phyloP scores from a whole-genome alignment of 2,888 invertebrate genomes.

The Sclerodermus sp. region DNA sequence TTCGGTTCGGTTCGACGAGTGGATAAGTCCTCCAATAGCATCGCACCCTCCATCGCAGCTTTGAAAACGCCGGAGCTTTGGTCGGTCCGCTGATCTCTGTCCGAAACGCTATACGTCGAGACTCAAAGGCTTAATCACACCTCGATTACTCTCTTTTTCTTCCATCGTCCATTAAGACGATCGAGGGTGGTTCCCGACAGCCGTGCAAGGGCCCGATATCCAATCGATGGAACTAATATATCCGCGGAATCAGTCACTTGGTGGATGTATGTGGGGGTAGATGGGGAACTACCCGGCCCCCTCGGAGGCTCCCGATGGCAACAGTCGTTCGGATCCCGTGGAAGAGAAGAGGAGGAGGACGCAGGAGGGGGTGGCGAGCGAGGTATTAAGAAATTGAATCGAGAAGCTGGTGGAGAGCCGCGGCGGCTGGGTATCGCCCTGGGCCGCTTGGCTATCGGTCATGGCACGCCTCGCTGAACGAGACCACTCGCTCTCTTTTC shows the following conservation, averaged over 20 bases:
- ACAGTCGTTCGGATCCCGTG: conserved; percentile 23
- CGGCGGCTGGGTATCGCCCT: not conserved
- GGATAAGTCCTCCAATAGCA: too few species aligned
- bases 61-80: too few species aligned
- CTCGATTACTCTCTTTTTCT: conserved; percentile 27
- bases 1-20: too few species aligned
- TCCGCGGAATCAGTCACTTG: conserved; percentile 39
- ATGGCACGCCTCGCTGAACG: conserved; percentile 43
- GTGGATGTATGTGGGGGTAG: not conserved
- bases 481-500: conserved; percentile 14
- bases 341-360: conserved; percentile 1
- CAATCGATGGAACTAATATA: conserved; percentile 47
- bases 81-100: not conserved
- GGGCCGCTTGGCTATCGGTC: conserved; percentile 31
- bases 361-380: conserved; percentile 12
- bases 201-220: conserved; percentile 24
- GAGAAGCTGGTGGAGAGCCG: conserved; percentile 13
- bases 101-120: conserved; percentile 30
- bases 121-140: conserved; percentile 30
- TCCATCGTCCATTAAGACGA: conserved; percentile 26
- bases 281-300: not conserved
- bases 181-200: conserved; percentile 11
- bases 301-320: conserved; percentile 13
- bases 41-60: too few species aligned
- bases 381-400: conserved; percentile 46